Evolutionary conservation across 2,888 invertebrate species (phyloP).

Genomic region (Eugnorisma glareosa): DNA sequence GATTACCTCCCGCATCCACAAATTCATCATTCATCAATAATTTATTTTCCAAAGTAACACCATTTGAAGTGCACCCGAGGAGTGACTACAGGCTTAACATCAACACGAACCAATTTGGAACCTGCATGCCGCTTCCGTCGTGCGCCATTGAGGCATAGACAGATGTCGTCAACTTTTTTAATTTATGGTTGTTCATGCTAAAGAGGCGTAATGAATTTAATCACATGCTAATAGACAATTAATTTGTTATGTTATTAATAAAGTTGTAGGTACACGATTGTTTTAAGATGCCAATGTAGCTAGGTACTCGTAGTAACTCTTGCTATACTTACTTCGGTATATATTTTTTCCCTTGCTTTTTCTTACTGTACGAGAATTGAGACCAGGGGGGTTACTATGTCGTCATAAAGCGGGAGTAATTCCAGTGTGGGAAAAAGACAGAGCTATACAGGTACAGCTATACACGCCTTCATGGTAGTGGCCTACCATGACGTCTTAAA

Average conservation of each 20-base stretch:
- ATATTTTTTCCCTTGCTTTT: neutral
- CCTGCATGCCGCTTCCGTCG: conserved; percentile 81
- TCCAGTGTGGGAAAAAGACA: too few relatives aligned
- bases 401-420: too few relatives aligned
- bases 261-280: neutral
- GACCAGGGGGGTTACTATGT: too few relatives aligned
- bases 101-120: conserved; percentile 78
- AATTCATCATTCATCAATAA: conserved; percentile 2
- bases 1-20: neutral
- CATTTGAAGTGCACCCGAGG: conserved; percentile 50
- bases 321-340: neutral
- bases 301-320: neutral
- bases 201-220: conserved; percentile 30
- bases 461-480: too few relatives aligned
- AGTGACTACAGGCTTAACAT: conserved; percentile 63
- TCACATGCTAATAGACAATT: conserved; percentile 32
- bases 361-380: neutral
- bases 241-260: conserved; percentile 10
- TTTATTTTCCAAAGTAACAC: conserved; percentile 28
- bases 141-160: conserved; percentile 64
- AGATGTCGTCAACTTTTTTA: conserved; percentile 72
- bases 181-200: conserved; percentile 32
- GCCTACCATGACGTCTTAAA: too few relatives aligned
- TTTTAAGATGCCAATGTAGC: neutral
- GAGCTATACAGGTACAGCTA: too few relatives aligned